Evolutionary conservation across 2,113 vertebrate species (phyloP).

Genomic region (Pleuronectes platessa): DNA sequence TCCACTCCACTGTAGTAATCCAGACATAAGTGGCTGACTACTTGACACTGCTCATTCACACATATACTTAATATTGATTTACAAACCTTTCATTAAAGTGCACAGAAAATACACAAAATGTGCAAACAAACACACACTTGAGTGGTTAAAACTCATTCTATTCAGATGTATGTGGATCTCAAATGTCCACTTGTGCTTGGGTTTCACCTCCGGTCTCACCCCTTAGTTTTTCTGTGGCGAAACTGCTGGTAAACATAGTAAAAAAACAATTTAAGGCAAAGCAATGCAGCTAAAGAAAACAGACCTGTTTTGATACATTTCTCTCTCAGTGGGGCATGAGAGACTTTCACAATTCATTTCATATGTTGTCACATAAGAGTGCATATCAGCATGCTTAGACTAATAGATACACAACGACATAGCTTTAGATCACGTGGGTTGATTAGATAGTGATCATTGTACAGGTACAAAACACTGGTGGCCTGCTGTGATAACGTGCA

Average conservation of each 20-base stretch:
- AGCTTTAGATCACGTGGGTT: too few species aligned
- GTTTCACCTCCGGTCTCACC: slow-evolving; percentile 21
- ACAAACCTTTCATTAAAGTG: neutral
- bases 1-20: too few species aligned
- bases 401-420: neutral
- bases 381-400: too few species aligned
- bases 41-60: neutral
- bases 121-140: neutral
- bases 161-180: slow-evolving; percentile 27
- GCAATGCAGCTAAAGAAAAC: neutral
- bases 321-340: neutral
- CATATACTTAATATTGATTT: too few species aligned
- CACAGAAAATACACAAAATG: neutral
- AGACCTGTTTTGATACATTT: neutral
- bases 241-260: neutral
- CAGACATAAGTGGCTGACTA: neutral
- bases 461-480: neutral
- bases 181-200: slow-evolving; percentile 36
- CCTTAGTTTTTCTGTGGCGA: slow-evolving; percentile 1
- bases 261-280: neutral
- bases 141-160: neutral
- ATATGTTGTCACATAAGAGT: neutral
- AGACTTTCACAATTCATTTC: neutral
- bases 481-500: neutral
- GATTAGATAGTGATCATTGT: neutral